Base-by-base conservation (phyloP, 2,797 vertebrate genomes). In the Gymnothorax reevesii region DNA sequence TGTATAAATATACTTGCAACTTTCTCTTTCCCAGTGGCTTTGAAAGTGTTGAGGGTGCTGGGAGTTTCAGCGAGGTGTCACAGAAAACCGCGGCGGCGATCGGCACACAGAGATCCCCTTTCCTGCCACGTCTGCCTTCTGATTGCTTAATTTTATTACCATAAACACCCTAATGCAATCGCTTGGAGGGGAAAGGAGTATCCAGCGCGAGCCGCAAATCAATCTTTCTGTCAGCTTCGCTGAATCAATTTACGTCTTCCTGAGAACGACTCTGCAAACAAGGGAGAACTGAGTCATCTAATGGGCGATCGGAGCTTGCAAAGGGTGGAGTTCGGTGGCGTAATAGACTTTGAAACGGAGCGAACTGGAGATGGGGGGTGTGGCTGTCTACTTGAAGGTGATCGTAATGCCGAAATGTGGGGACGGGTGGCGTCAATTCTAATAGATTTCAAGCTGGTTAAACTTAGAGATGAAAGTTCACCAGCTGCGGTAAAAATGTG, bases 131-230 rank as follows among this genome's bases (percentile, higher is more conserved):
- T 95, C 93, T 94, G 88, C 94, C 94, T 85, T 91, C 92, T 94
- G 93, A 95, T 95, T 95, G 92, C 92, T 95, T 95, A 96, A 94
- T 95, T 94, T 94, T 93, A 91, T 95, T 92, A 95, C 95, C 93
- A 95, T 95, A 95, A 93, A 89, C 91, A 91, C 88, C 88, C 89
- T 94, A 96, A 95, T 95, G 92, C 92, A 87, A 95, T 96, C 87
- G 95, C 92, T 93, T 93, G 88, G 94, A 95, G 94, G 93, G 93
- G 94, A 93, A 95, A 91, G 20, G 94, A 94, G 90, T 92, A 91
- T 94, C 84, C 91, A 94, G 89, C 92, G 89, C 90, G 82, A 89
- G 90, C 93, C 93, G 89, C 90, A 93, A 93, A 90, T 52, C 89
- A 88, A 88, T 92, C 85, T 91, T 90, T 90, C 87, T 90, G 92